Evolutionary conservation across 1,140 invertebrate genomes (phyloP).

Genomic region (Thaumetopoea pityocampa): DNA sequence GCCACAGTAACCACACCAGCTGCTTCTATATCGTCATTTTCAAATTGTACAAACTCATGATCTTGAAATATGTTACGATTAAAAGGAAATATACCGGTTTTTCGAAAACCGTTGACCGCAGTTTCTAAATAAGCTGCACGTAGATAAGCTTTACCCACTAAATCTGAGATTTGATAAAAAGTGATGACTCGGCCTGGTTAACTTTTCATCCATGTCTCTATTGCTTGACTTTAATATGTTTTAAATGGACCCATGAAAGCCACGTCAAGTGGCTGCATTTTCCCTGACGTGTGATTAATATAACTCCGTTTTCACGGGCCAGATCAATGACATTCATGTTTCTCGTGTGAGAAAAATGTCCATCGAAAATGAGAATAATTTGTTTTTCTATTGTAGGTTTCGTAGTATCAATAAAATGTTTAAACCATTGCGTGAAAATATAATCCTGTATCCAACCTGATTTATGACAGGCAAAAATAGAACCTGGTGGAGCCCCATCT

Average conservation of each 20-base stretch:
- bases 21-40: too few relatives aligned
- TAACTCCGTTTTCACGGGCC: conserved; percentile 40
- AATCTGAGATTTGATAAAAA: conserved; percentile 30
- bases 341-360: conserved; percentile 31
- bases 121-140: conserved; percentile 39
- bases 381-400: conserved; percentile 21
- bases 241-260: conserved; percentile 44
- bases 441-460: conserved; percentile 26
- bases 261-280: conserved; percentile 58
- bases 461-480: conserved; percentile 30
- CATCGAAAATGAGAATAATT: conserved; percentile 35
- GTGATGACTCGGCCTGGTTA: conserved; percentile 34
- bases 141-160: conserved; percentile 38
- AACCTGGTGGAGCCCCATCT: conserved; percentile 40
- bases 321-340: conserved; percentile 38
- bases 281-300: conserved; percentile 44
- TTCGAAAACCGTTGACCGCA: conserved; percentile 38
- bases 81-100: conserved; percentile 4
- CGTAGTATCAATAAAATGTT: conserved; percentile 28
- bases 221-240: conserved; percentile 13
- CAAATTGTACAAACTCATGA: too few relatives aligned
- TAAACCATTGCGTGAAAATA: conserved; percentile 42
- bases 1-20: too few relatives aligned
- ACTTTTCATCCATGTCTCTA: conserved; percentile 22
- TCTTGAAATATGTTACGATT: not conserved